Evolutionary conservation across 2,888 invertebrate species (phyloP), one percentile per base, ranked within the genome.

Genomic region (Drosophila differens): DNA sequence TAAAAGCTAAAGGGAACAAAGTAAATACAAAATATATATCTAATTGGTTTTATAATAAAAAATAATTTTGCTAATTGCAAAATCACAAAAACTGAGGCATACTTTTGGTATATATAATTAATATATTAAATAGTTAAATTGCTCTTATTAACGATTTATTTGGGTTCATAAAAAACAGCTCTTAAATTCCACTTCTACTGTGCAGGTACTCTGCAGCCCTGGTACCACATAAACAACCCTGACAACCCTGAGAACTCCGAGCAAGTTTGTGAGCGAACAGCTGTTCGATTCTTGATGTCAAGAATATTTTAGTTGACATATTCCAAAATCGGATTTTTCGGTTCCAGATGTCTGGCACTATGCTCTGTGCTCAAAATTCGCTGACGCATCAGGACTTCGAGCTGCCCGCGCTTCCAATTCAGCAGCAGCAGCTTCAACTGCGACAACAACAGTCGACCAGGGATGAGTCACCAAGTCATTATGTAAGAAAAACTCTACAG

Each of bases 381-480:
- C 7, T 16, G 14, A 32, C 41, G 10, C 41, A 58, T 19, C 47
- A 33, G 10, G 14, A 28, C 1, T 12, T 59, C 7, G 53, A 62
- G 16, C n/a, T 59, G 60, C 52, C 65, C 12, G 6, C 51, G 10
- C 19, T 69, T 0, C 3, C 55, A 12, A 53, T 69, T 47, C 67
- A 70, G n/a, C 73, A 58, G 32, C 70, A 79, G 22, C 67, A 60
- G 19, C 41, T 75, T 10, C 54, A 70, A 35, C 16, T 73, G 41
- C 63, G 49, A 0, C 70, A 70, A 16, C 64, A 70, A 14, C 54
- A 67, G 6, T 12, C 49, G 4, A 19, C 19, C 25, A 54, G 30
- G 4, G 32, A 61, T 54, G 55, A n/a, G 41, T 1, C 35, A 19
- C 0, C 10, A 19, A 22, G 6, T 54, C 10, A 55, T 2, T n/a